Evolutionary conservation across 1,140 invertebrate genomes (phyloP).

Genomic region (Sycophaga agraensis): DNA sequence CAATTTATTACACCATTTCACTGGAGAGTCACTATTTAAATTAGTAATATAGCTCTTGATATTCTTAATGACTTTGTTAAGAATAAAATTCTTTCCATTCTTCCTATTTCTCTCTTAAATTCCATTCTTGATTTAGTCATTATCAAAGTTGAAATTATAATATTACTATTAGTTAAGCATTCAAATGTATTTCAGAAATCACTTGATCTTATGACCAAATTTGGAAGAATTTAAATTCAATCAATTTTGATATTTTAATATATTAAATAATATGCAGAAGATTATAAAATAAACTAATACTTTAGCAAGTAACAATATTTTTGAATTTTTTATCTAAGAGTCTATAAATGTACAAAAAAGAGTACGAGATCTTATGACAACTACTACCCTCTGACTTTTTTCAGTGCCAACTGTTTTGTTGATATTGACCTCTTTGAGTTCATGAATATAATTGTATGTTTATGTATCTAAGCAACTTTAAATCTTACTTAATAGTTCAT

Average conservation of each 20-base stretch:
- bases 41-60: too few relatives aligned
- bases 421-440: constrained; percentile 9
- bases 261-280: constrained; percentile 3
- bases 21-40: constrained; percentile 3
- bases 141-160: background rate
- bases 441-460: background rate
- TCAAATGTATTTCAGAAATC: background rate
- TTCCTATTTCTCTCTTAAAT: too few relatives aligned
- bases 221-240: too few relatives aligned
- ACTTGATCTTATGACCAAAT: too few relatives aligned
- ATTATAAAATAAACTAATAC: constrained; percentile 18
- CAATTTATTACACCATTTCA: constrained; percentile 11
- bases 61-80: constrained; percentile 29
- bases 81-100: constrained; percentile 20
- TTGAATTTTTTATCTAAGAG: constrained; percentile 9
- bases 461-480: constrained; percentile 1
- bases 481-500: constrained; percentile 25
- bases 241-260: background rate
- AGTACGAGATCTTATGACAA: constrained; percentile 16
- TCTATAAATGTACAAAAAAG: constrained; percentile 30
- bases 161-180: constrained; percentile 1
- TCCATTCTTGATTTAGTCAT: background rate
- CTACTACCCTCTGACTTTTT: constrained; percentile 2
- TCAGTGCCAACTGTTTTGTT: constrained; percentile 1
- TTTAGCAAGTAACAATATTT: background rate